These are phyloP conservation scores for Diploptera punctata DNA, from an alignment of 2,888 invertebrate genomes.

Conservation along the genomic window DNA sequence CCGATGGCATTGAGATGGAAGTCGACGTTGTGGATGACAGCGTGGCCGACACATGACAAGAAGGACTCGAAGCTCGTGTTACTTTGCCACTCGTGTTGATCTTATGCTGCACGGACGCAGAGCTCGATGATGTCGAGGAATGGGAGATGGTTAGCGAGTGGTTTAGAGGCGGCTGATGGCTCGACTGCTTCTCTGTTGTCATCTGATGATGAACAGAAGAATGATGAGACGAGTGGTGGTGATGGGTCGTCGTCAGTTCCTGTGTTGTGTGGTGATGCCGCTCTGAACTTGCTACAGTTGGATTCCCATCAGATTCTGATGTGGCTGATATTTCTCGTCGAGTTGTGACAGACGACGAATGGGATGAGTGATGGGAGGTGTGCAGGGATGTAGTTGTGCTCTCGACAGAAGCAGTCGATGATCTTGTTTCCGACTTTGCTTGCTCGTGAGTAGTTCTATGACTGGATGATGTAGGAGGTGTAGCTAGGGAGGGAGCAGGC, in stretches of 20 bases:
- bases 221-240: conserved; percentile 70
- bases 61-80: conserved; percentile 44
- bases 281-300: not conserved
- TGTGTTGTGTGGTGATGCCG: conserved; percentile 65
- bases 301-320: conserved; percentile 14
- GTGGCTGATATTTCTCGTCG: conserved; percentile 50
- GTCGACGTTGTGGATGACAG: conserved; percentile 59
- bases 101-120: conserved; percentile 69
- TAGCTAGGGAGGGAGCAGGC: conserved; percentile 19
- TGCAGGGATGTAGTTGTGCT: conserved; percentile 69
- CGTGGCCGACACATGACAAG: conserved; percentile 62
- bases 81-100: conserved; percentile 55
- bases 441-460: conserved; percentile 32
- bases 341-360: conserved; percentile 70
- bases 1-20: conserved; percentile 62
- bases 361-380: conserved; percentile 72
- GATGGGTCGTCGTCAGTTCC: conserved; percentile 70
- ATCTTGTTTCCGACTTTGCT: conserved; percentile 45
- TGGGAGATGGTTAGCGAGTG: conserved; percentile 66
- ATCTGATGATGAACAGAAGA: conserved; percentile 39
- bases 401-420: conserved; percentile 63
- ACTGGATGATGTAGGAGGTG: conserved; percentile 27
- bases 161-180: conserved; percentile 20
- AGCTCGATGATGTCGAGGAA: conserved; percentile 70
- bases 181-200: conserved; percentile 38